Evolutionary conservation across 2,888 invertebrate species (phyloP).

Genomic region (Tinea semifulvella): DNA sequence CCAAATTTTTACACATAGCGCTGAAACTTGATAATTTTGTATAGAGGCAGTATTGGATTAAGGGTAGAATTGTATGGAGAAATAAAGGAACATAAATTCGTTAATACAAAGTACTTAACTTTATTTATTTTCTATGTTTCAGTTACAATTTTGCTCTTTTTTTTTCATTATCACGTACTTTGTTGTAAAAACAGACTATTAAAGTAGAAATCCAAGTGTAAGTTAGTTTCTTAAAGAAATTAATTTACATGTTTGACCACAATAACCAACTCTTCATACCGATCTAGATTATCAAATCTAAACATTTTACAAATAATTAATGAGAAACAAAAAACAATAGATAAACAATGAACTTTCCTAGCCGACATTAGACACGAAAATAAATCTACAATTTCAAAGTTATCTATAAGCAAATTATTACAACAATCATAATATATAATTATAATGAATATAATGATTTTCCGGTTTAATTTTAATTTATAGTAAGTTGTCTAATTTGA

Average conservation of each 20-base stretch:
- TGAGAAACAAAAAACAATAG: constrained; percentile 7
- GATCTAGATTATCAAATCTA: constrained; percentile 11
- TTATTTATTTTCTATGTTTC: constrained; percentile 60
- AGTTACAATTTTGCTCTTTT: constrained; percentile 65
- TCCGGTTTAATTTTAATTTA: too few species aligned
- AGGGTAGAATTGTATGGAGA: background rate
- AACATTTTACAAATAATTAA: constrained; percentile 10
- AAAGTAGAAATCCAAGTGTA: constrained; percentile 58
- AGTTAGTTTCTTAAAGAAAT: constrained; percentile 61
- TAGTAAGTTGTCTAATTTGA: too few species aligned
- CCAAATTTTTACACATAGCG: too few species aligned
- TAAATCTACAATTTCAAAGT: background rate
- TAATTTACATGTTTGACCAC: constrained; percentile 47
- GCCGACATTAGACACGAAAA: background rate
- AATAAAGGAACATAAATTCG: constrained; percentile 36
- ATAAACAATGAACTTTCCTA: constrained; percentile 3
- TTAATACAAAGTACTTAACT: constrained; percentile 38
- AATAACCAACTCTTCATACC: constrained; percentile 41
- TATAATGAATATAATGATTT: too few species aligned
- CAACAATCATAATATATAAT: background rate
- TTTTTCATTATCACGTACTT: constrained; percentile 34
- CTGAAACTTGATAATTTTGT: too few species aligned
- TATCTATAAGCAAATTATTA: background rate
- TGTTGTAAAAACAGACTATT: constrained; percentile 12
- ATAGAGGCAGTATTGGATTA: too few species aligned